A percentile compares a stretch with the other conserved stretches of the same genome.
phyloP scores from a whole-genome alignment of 2,888 invertebrate species.

The Epicampocera succincta region DNA sequence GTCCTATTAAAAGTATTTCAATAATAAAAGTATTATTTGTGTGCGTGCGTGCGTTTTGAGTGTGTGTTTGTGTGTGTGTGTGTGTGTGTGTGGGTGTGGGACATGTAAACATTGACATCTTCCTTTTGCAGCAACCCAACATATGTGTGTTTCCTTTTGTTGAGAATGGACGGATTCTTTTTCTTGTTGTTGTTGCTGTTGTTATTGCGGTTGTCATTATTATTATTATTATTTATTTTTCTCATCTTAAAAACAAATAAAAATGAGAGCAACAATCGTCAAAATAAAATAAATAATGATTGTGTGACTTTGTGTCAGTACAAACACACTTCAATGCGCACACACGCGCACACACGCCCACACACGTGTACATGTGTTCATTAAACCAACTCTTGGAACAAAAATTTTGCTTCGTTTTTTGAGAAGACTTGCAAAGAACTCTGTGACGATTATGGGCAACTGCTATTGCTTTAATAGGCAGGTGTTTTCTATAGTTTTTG shows the following conservation, averaged over 20 bases:
- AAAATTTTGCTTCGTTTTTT: too few relatives aligned
- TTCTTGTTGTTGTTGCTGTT: constrained; percentile 25
- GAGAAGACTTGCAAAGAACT: too few relatives aligned
- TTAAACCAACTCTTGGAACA: too few relatives aligned
- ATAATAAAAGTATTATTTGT: constrained; percentile 3
- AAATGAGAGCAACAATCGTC: constrained; percentile 50
- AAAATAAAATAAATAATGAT: constrained; percentile 46
- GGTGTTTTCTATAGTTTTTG: too few relatives aligned
- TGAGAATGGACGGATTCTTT: constrained; percentile 30
- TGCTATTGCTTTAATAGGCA: too few relatives aligned
- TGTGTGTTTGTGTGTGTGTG: constrained; percentile 1
- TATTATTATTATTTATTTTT: constrained; percentile 59
- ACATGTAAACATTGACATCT: constrained; percentile 60
- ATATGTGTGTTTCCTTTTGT: constrained; percentile 26
- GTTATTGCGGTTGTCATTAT: constrained; percentile 25
- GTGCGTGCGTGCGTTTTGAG: background rate
- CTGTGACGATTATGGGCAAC: too few relatives aligned
- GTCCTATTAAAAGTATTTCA: constrained; percentile 42
- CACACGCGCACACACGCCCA: too few relatives aligned
- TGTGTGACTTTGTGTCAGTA: constrained; percentile 11
- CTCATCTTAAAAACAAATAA: constrained; percentile 62
- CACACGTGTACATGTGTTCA: too few relatives aligned
- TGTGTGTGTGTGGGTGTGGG: constrained; percentile 3
- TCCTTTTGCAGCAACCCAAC: background rate
- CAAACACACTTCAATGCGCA: background rate